Percentiles rank a stretch among this genome's conserved stretches.
These are phyloP conservation scores for Porites rus DNA, from an alignment of 92 coral and sea anemone species.

Conservation along the genomic window DNA sequence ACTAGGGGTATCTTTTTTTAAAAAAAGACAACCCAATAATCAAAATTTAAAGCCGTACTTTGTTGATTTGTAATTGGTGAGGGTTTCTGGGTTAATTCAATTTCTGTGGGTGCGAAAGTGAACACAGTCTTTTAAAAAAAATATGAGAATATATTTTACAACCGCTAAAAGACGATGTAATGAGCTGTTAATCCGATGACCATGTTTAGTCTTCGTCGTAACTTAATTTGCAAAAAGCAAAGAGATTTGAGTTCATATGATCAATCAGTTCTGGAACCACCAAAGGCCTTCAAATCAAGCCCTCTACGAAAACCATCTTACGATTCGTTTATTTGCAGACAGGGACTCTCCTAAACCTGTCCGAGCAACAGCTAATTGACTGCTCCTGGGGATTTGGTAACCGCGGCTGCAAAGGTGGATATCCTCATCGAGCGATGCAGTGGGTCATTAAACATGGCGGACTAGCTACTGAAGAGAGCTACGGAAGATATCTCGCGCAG, in stretches of 20 bases:
- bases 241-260: not conserved
- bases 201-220: too few relatives aligned
- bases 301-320: not conserved
- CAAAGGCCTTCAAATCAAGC: not conserved
- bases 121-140: too few relatives aligned
- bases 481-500: conserved; percentile 96
- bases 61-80: too few relatives aligned
- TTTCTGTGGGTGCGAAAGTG: too few relatives aligned
- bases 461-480: conserved; percentile 91
- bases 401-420: conserved; percentile 99
- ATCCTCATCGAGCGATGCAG: conserved; percentile 96
- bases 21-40: too few relatives aligned
- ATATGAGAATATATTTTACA: too few relatives aligned
- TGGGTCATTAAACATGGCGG: conserved; percentile 99
- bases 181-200: too few relatives aligned
- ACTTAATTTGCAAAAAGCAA: too few relatives aligned
- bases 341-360: conserved; percentile 82
- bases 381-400: conserved; percentile 99
- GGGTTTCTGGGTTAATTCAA: too few relatives aligned
- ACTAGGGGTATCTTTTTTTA: too few relatives aligned
- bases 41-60: too few relatives aligned
- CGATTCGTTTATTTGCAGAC: conserved; percentile 59
- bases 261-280: not conserved
- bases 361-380: conserved; percentile 98
- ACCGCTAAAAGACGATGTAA: too few relatives aligned